Percentiles rank a stretch among this genome's conserved stretches.
Evolutionary conservation across 2,113 vertebrate genomes (phyloP).

Genomic region (Gallinago paraguaiae): DNA sequence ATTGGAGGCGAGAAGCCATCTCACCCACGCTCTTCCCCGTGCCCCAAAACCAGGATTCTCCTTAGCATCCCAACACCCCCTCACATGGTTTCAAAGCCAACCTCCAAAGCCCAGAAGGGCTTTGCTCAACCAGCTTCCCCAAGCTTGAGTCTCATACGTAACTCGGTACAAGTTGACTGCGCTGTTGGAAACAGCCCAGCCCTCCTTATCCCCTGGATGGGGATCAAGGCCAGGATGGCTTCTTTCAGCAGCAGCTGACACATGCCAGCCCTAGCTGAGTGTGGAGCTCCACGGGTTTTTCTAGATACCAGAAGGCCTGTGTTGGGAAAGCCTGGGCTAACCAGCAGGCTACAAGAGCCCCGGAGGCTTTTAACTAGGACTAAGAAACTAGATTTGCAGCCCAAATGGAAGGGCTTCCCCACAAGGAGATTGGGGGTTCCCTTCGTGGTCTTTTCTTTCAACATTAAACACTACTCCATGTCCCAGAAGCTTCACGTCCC

Average conservation of each 20-base stretch:
- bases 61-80: background rate
- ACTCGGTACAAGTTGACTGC: background rate
- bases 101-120: background rate
- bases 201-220: background rate
- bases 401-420: background rate
- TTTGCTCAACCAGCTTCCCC: background rate
- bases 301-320: background rate
- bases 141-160: background rate
- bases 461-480: background rate
- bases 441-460: background rate
- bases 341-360: background rate
- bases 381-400: background rate
- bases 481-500: background rate
- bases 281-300: background rate
- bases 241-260: constrained; percentile 21
- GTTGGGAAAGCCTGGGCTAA: background rate
- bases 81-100: background rate
- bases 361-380: background rate
- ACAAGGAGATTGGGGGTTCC: background rate
- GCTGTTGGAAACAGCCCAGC: background rate
- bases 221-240: background rate
- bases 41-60: background rate
- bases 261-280: background rate
- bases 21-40: background rate
- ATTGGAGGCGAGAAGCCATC: background rate